A percentile compares a stretch with the other conserved stretches of the same genome.
These are phyloP conservation scores for Epinotia demarniana DNA, from an alignment of 2,888 invertebrate species.

Conservation along the genomic window DNA sequence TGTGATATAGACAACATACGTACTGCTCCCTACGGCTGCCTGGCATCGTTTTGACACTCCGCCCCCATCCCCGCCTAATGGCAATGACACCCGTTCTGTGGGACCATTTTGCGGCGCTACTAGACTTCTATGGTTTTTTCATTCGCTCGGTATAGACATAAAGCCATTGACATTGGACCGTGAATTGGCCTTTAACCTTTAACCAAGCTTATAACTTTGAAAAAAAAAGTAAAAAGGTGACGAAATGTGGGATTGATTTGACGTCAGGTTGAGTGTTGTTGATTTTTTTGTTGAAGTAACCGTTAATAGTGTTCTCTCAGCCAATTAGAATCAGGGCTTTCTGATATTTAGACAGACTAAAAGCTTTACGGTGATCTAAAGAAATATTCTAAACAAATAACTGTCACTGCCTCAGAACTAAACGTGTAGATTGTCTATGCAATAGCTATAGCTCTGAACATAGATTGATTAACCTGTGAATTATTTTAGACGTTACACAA, in stretches of 20 bases:
- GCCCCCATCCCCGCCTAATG: too few relatives aligned
- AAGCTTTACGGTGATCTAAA: constrained; percentile 14
- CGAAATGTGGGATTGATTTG: neutral
- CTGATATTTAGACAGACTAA: constrained; percentile 4
- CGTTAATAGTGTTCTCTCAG: neutral
- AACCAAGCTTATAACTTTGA: too few relatives aligned
- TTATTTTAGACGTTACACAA: neutral
- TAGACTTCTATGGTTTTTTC: too few relatives aligned
- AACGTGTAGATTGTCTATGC: constrained; percentile 1
- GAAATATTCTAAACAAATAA: constrained; percentile 15
- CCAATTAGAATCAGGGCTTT: constrained; percentile 5
- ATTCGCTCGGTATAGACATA: too few relatives aligned
- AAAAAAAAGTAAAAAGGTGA: too few relatives aligned
- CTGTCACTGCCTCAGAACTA: constrained; percentile 11
- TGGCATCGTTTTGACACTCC: too few relatives aligned
- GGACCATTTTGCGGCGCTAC: too few relatives aligned
- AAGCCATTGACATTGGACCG: too few relatives aligned
- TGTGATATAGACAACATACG: neutral
- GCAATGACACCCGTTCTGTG: too few relatives aligned
- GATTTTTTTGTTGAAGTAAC: constrained; percentile 9
- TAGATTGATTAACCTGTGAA: neutral
- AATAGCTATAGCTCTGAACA: neutral
- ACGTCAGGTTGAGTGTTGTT: constrained; percentile 7
- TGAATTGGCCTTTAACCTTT: too few relatives aligned
- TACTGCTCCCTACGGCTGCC: neutral